A percentile compares a stretch with the other conserved stretches of the same genome.
Evolutionary conservation across 2,888 invertebrate genomes (phyloP).

Genomic region (Dione juno): DNA sequence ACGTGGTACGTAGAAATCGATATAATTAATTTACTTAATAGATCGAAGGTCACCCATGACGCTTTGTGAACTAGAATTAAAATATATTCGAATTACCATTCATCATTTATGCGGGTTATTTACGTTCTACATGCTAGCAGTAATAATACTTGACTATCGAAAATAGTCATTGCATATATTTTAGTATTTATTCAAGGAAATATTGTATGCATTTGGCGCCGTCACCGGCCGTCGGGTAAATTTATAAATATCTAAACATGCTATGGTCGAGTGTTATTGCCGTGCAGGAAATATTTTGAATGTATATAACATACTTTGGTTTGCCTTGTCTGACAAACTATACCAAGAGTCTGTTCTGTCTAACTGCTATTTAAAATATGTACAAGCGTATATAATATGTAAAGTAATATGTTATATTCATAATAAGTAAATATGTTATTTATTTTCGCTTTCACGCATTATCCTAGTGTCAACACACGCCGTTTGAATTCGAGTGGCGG

Average conservation of each 20-base stretch:
- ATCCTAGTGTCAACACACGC: no score
- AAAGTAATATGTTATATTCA: no score
- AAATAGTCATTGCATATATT: background rate
- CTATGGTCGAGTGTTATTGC: no score
- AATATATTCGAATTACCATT: constrained; percentile 14
- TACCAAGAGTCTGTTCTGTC: no score
- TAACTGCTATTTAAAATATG: no score
- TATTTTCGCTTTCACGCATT: no score
- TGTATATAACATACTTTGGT: background rate
- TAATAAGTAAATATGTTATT: no score
- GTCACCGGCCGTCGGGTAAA: no score
- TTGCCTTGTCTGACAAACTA: background rate
- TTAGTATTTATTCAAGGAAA: background rate
- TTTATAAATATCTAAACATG: no score
- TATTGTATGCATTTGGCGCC: background rate
- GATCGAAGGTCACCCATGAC: constrained; percentile 38
- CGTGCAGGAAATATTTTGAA: no score
- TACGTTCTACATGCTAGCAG: background rate
- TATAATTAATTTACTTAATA: constrained; percentile 41
- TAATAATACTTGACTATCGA: background rate
- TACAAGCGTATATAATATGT: no score
- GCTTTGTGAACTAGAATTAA: constrained; percentile 35
- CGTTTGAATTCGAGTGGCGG: no score
- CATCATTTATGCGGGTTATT: constrained; percentile 24
- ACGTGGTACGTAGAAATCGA: constrained; percentile 42